Evolutionary conservation across 2,113 vertebrate species (phyloP).

Genomic region (Corydoras maculifer): DNA sequence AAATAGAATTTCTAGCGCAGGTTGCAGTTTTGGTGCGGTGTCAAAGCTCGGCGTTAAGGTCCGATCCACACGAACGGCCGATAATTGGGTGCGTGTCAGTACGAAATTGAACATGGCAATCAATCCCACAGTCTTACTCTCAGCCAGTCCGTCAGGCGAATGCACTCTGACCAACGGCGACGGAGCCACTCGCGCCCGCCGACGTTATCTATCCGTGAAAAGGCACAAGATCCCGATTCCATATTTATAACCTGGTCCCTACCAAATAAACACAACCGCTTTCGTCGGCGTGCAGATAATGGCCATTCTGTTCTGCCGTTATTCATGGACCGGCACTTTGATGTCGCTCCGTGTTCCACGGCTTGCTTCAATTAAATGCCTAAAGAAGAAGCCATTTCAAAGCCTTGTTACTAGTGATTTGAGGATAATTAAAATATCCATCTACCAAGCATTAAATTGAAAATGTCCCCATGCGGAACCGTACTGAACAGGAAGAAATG

Average conservation of each 20-base stretch:
- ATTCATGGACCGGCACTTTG: slow-evolving; percentile 23
- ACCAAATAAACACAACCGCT: slow-evolving; percentile 2
- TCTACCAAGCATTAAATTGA: slow-evolving; percentile 57
- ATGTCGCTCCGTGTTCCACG: slow-evolving; percentile 38
- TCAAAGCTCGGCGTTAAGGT: slow-evolving; percentile 16
- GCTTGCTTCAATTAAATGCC: slow-evolving; percentile 50
- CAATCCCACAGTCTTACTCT: slow-evolving; percentile 59
- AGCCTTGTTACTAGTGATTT: slow-evolving; percentile 52
- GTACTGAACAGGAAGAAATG: slow-evolving; percentile 35
- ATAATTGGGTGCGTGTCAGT: slow-evolving; percentile 59
- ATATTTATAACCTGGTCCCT: slow-evolving; percentile 26
- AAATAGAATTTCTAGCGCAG: not conserved
- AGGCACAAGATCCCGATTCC: not conserved
- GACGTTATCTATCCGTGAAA: no score
- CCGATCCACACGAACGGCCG: slow-evolving; percentile 51
- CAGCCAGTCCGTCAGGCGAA: slow-evolving; percentile 31
- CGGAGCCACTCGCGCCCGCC: no score
- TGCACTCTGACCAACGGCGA: no score
- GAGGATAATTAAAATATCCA: slow-evolving; percentile 64
- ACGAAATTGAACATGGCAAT: slow-evolving; percentile 57
- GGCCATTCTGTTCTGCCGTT: slow-evolving; percentile 25
- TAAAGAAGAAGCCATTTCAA: slow-evolving; percentile 44
- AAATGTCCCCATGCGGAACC: slow-evolving; percentile 53
- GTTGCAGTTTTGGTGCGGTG: not conserved
- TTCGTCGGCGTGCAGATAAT: slow-evolving; percentile 21